These are phyloP conservation scores for Drosophila borealis DNA, from an alignment of 2,888 invertebrate species.

Conservation along the genomic window DNA sequence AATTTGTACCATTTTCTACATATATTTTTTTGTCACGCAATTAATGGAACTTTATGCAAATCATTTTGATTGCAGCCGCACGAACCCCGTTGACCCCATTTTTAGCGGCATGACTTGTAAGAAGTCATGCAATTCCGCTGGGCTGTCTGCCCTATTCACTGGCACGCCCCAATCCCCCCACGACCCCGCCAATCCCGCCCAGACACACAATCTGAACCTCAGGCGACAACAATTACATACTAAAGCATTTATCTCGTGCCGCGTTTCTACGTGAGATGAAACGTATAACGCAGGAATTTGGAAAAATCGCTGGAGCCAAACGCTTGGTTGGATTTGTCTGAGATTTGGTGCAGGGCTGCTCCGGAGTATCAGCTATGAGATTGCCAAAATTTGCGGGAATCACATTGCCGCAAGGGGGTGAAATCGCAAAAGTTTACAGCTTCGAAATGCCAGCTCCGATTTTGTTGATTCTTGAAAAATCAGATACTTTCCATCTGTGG, in stretches of 20 bases:
- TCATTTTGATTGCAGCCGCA: slow-evolving; percentile 39
- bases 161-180: slow-evolving; percentile 6
- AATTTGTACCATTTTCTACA: neutral
- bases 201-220: neutral
- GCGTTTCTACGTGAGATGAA: slow-evolving; percentile 6
- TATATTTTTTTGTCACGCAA: slow-evolving; percentile 17
- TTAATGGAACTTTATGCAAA: slow-evolving; percentile 35
- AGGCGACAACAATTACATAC: slow-evolving; percentile 23
- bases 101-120: slow-evolving; percentile 25
- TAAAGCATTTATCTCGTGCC: slow-evolving; percentile 24
- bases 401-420: neutral
- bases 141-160: slow-evolving; percentile 1
- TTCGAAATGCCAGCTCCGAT: slow-evolving; percentile 50
- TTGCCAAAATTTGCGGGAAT: slow-evolving; percentile 38
- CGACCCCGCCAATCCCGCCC: slow-evolving; percentile 5
- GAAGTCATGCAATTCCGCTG: slow-evolving; percentile 11
- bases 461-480: slow-evolving; percentile 76
- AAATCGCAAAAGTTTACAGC: slow-evolving; percentile 55
- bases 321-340: slow-evolving; percentile 33
- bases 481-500: slow-evolving; percentile 57
- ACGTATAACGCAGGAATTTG: slow-evolving; percentile 65
- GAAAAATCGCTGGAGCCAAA: slow-evolving; percentile 65
- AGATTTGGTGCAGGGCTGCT: slow-evolving; percentile 38
- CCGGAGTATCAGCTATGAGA: neutral
- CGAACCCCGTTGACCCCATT: slow-evolving; percentile 39